phyloP scores from a whole-genome alignment of 2,113 vertebrate species.

The Mustela lutreola region DNA sequence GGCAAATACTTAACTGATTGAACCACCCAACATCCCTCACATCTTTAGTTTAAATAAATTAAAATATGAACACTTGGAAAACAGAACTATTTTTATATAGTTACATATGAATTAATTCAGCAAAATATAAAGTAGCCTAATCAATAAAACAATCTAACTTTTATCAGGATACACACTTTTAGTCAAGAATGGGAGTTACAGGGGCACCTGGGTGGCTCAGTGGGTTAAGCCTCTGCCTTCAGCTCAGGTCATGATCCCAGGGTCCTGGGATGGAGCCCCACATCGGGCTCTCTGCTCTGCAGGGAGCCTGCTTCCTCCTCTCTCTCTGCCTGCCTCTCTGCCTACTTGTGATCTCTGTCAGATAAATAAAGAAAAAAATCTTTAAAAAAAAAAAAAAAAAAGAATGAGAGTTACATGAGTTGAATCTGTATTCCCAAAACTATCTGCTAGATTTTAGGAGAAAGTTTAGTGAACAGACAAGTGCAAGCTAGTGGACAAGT shows the following conservation, averaged over 20 bases:
- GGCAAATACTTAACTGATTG: neutral
- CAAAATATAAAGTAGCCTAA: neutral
- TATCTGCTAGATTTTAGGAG: neutral
- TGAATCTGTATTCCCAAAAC: neutral
- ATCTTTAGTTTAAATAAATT: neutral
- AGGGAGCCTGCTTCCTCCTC: no score
- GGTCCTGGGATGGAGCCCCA: no score
- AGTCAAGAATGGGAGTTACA: neutral
- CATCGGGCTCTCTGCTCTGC: no score
- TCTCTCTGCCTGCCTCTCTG: no score
- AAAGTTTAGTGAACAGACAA: neutral
- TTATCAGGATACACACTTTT: neutral
- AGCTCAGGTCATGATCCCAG: no score
- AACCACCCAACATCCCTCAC: neutral
- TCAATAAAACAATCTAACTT: conserved; percentile 6
- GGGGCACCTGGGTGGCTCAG: no score
- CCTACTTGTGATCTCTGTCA: no score
- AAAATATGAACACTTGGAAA: neutral
- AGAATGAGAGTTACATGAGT: neutral
- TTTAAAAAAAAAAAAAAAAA: neutral
- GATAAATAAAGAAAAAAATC: no score
- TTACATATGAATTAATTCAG: conserved; percentile 2
- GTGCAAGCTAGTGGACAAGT: neutral
- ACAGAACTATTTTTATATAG: neutral
- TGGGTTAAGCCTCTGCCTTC: no score